Conservation (phyloP, 2,888 invertebrate species). For the Orgyia antiqua region DNA sequence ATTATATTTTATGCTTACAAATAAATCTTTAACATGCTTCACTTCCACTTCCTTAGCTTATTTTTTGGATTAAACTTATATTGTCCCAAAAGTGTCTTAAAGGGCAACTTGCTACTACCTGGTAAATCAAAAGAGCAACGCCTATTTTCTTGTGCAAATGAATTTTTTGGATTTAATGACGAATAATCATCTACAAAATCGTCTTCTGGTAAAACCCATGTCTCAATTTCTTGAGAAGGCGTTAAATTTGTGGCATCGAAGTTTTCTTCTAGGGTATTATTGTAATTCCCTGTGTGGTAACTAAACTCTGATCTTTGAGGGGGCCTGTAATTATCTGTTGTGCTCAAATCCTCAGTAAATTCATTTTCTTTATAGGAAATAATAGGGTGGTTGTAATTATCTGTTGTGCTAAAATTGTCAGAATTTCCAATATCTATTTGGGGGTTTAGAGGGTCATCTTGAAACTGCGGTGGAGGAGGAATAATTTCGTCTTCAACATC, state of each 20-base stretch:
- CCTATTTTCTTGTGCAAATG: conserved; percentile 17
- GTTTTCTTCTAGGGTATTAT: conserved; percentile 26
- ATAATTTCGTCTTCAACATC: conserved; percentile 29
- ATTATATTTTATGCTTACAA: no score
- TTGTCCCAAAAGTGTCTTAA: conserved; percentile 28
- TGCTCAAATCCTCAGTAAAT: not conserved
- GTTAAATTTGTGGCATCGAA: conserved; percentile 20
- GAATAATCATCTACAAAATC: conserved; percentile 14
- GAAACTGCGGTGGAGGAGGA: conserved; percentile 51
- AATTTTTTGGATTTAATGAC: conserved; percentile 15
- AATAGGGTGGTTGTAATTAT: no score
- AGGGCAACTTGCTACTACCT: not conserved
- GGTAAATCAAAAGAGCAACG: not conserved
- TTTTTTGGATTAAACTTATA: conserved; percentile 45
- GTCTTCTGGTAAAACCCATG: conserved; percentile 41
- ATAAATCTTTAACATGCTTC: conserved; percentile 1
- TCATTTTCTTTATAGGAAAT: not conserved
- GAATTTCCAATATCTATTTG: not conserved
- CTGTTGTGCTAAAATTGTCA: not conserved
- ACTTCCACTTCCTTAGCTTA: conserved; percentile 30
- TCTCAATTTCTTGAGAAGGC: conserved; percentile 45
- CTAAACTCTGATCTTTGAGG: not conserved
- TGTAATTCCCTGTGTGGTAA: conserved; percentile 2
- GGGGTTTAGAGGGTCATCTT: conserved; percentile 21
- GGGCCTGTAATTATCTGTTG: conserved; percentile 1